Evolutionary conservation across 30 jellyfish, hydroid and myxozoan genomes (phyloP).

Genomic region (Aurelia sp.): DNA sequence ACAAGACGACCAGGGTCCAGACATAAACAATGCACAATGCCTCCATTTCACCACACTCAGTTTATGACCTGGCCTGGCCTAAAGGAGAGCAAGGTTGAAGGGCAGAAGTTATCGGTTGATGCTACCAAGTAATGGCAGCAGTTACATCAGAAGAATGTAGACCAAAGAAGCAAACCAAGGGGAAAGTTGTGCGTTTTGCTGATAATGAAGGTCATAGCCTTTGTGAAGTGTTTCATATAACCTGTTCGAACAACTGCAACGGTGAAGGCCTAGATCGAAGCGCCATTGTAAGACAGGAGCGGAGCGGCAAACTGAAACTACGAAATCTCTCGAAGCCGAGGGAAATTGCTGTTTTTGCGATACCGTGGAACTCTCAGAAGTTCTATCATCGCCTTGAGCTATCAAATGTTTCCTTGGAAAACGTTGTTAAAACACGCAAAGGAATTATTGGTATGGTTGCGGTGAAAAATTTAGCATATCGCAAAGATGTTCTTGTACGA

Average conservation of each 20-base stretch:
- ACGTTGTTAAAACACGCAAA: constrained; percentile 22
- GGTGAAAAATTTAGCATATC: constrained; percentile 76
- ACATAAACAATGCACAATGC: no score
- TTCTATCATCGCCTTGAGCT: constrained; percentile 4
- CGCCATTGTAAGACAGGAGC: background rate
- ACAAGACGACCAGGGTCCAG: no score
- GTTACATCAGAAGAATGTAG: no score
- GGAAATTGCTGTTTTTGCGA: background rate
- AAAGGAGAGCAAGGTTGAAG: no score
- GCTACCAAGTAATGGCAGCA: no score
- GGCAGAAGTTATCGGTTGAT: no score
- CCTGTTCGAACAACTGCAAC: constrained; percentile 12
- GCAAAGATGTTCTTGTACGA: constrained; percentile 56
- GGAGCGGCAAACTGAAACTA: background rate
- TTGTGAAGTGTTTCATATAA: constrained; percentile 70
- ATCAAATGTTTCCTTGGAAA: constrained; percentile 47
- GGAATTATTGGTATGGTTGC: constrained; percentile 87
- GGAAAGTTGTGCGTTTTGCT: constrained; percentile 88
- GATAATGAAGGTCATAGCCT: constrained; percentile 88
- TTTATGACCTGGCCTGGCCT: no score
- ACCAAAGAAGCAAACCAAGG: constrained; percentile 23
- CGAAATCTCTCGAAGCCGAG: constrained; percentile 19
- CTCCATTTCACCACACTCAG: no score
- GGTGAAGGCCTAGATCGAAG: background rate
- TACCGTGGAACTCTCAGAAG: constrained; percentile 38